Evolutionary conservation across 2,888 invertebrate genomes (phyloP).

Genomic region (Alviniconcha strummeri): DNA sequence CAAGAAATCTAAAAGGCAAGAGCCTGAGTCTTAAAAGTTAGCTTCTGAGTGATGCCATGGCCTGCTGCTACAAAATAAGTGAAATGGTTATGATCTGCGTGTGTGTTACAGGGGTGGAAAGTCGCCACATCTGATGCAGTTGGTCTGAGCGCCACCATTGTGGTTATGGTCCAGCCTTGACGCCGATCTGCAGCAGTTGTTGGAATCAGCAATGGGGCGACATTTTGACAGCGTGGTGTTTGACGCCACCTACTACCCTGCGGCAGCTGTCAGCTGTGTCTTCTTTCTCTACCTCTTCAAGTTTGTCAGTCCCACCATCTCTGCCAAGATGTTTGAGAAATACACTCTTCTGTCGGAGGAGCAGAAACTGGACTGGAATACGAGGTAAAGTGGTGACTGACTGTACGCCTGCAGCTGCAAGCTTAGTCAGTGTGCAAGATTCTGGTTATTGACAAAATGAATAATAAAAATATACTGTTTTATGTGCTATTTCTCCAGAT

Average conservation of each 20-base stretch:
- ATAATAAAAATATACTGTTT: too few species aligned
- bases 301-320: slow-evolving; percentile 62
- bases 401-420: too few species aligned
- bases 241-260: slow-evolving; percentile 61
- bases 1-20: too few species aligned
- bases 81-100: background rate
- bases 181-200: background rate
- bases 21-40: too few species aligned
- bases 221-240: slow-evolving; percentile 44
- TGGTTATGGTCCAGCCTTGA: background rate
- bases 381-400: slow-evolving; percentile 49
- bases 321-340: slow-evolving; percentile 50
- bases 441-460: too few species aligned
- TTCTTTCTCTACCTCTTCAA: slow-evolving; percentile 62
- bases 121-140: background rate
- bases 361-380: slow-evolving; percentile 65
- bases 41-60: too few species aligned
- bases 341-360: slow-evolving; percentile 52
- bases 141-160: background rate
- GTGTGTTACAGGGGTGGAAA: too few species aligned
- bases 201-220: slow-evolving; percentile 39
- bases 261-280: slow-evolving; percentile 56
- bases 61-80: too few species aligned
- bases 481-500: too few species aligned
- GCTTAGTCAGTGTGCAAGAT: too few species aligned